Conservation (phyloP, 2,113 vertebrate genomes). For the Mirounga angustirostris region DNA sequence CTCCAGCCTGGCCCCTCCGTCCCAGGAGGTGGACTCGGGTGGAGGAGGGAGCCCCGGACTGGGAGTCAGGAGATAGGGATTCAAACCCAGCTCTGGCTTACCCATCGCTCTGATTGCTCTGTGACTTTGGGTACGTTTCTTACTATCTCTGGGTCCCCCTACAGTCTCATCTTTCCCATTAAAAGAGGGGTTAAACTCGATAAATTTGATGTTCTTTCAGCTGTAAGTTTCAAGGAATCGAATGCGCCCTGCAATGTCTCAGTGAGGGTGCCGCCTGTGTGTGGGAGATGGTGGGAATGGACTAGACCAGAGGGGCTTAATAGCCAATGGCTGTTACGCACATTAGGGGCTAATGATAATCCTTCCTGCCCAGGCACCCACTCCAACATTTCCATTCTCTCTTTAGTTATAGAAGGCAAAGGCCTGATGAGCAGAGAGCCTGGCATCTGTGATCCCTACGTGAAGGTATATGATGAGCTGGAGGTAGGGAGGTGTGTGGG, state of each 20-base stretch:
- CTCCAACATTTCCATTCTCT: slow-evolving; percentile 53
- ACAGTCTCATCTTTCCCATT: not conserved
- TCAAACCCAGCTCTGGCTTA: not conserved
- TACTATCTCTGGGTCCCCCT: not conserved
- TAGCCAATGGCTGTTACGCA: not conserved
- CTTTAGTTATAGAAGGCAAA: slow-evolving; percentile 92
- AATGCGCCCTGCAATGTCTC: not conserved
- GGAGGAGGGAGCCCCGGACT: not conserved
- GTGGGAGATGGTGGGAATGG: not conserved
- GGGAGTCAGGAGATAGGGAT: not conserved
- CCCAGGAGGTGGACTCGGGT: not conserved
- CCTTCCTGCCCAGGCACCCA: not conserved
- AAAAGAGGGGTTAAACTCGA: not conserved
- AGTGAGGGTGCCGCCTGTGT: not conserved
- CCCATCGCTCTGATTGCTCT: not conserved
- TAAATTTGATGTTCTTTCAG: not conserved
- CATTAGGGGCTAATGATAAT: not conserved
- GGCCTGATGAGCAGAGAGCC: slow-evolving; percentile 84
- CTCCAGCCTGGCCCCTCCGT: not conserved
- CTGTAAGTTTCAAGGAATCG: not conserved
- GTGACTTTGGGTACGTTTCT: not conserved
- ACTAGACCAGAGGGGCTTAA: not conserved
- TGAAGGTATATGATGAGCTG: slow-evolving; percentile 88
- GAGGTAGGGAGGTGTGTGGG: not conserved
- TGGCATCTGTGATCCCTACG: slow-evolving; percentile 88